Conservation (phyloP, 2,888 invertebrate genomes). For the Thyatira batis region DNA sequence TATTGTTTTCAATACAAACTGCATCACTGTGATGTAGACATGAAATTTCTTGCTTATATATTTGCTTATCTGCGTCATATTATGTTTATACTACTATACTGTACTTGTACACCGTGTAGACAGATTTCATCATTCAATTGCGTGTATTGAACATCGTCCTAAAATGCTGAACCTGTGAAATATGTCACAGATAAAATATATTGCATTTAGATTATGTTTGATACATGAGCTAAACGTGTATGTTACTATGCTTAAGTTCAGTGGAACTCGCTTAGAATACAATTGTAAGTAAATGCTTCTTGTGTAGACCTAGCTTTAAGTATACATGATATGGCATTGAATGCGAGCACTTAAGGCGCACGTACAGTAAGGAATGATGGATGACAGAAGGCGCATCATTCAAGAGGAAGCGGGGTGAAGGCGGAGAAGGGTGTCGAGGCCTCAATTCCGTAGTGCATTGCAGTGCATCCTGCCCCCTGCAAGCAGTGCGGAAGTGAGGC, state of each 20-base stretch:
- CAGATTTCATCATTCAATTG: no score
- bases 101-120: no score
- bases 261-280: neutral
- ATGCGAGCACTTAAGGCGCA: constrained; percentile 27
- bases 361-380: constrained; percentile 14
- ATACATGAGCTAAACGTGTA: neutral
- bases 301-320: neutral
- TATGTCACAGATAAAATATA: neutral
- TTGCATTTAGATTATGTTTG: neutral
- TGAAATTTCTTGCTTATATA: no score
- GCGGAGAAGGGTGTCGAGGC: constrained; percentile 80
- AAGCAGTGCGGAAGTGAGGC: constrained; percentile 97
- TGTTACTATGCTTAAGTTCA: neutral
- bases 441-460: constrained; percentile 99
- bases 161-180: neutral
- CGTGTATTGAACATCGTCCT: neutral
- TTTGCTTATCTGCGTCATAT: no score
- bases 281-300: neutral
- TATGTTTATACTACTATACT: no score
- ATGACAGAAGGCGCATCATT: constrained; percentile 27
- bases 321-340: constrained; percentile 9
- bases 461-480: constrained; percentile 93
- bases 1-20: no score
- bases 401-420: constrained; percentile 30
- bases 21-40: no score